Conservation (phyloP, 2,113 vertebrate genomes). For the Sturnus vulgaris region DNA sequence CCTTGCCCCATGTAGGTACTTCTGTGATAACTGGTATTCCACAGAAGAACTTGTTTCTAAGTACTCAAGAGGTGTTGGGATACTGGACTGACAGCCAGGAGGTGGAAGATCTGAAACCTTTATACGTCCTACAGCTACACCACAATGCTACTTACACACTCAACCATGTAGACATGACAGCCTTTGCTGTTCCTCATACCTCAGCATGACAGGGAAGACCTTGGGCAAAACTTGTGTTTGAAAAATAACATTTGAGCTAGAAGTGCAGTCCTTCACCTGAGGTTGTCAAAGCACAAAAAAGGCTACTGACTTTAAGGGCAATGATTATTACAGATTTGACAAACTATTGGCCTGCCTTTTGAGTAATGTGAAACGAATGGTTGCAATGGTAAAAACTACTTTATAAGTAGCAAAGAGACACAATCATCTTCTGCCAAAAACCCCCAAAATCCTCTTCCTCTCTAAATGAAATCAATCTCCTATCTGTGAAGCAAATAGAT, state of each 20-base stretch:
- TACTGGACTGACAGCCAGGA: neutral
- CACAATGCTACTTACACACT: neutral
- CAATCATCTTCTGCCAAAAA: neutral
- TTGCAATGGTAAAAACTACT: neutral
- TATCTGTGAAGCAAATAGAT: neutral
- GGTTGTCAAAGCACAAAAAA: neutral
- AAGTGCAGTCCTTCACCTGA: neutral
- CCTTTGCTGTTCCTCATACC: neutral
- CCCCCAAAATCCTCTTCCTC: neutral
- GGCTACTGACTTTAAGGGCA: neutral
- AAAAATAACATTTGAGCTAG: neutral
- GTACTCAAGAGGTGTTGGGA: neutral
- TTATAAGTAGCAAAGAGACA: neutral
- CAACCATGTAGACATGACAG: accelerated
- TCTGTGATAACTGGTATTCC: neutral
- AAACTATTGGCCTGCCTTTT: neutral
- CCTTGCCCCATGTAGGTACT: neutral
- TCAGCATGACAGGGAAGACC: neutral
- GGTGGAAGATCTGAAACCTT: neutral
- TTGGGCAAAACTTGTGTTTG: neutral
- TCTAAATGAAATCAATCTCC: neutral
- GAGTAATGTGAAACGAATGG: neutral
- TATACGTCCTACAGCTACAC: neutral
- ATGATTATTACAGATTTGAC: neutral
- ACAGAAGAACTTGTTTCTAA: neutral